Evolutionary conservation across 2,888 invertebrate genomes (phyloP), one percentile per base, ranked within the genome.

Genomic region (Mimas tiliae): DNA sequence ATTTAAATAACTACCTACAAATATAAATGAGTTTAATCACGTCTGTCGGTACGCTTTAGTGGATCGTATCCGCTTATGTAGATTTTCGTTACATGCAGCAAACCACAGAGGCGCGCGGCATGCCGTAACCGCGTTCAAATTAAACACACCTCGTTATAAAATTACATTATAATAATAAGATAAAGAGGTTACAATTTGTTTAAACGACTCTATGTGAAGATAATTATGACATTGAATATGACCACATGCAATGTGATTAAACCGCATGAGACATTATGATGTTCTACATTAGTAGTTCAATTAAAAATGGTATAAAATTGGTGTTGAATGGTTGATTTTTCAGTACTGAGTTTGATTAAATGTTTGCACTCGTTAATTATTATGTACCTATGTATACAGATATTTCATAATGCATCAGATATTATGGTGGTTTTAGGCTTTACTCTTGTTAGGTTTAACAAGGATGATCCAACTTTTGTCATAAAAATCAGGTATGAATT

Each of bases 121-220:
- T 27, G 9, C 45, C 63, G 63, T 71, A 70, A 65, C 51, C 70
- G 68, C 77, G 80, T 76, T 82, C 78, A 85, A 86, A 87, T 87
- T 84, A 85, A 83, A 83, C 79, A 72, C 77, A 80, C 79, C 80
- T 76, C 81, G 73, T 84, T 85, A 82, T 84, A 82, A 84, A 83
- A 84, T 85, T 79, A 83, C 81, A 84, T 86, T 80, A 84, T 85
- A 80, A 81, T 79, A 72, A 45, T 50, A 70, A 76, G 78, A 77
- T 80, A 80, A 80, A 83, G 77, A 78, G 82, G 84, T 83, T 79
- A 81, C 76, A 74, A 76, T 83, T 85, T 83, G 85, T 87, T 87
- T 86, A 85, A 86, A 82, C 27, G 80, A 81, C 76, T 78, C 78
- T 83, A 80, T 85, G 83, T 80, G 80, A 82, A 82, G 83, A 85